phyloP scores from a whole-genome alignment of 2,113 vertebrate species.

The Numida meleagris region DNA sequence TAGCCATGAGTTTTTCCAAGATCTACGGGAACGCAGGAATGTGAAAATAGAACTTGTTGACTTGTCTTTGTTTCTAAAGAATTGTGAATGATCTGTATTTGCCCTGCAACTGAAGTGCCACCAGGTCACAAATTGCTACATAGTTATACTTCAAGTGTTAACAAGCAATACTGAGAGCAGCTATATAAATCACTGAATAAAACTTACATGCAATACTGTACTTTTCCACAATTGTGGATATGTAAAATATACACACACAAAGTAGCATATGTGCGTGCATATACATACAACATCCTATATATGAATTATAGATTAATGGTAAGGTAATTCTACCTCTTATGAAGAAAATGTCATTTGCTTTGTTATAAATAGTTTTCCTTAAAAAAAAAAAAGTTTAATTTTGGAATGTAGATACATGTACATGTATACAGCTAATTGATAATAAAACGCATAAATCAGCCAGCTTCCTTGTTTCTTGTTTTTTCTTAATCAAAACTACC shows the following conservation, averaged over 20 bases:
- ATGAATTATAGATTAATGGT: constrained; percentile 66
- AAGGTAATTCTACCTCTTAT: constrained; percentile 77
- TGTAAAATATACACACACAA: constrained; percentile 63
- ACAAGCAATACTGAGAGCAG: constrained; percentile 71
- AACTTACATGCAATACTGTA: constrained; percentile 67
- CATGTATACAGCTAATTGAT: constrained; percentile 65
- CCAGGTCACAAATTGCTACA: background rate
- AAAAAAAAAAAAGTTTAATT: constrained; percentile 71
- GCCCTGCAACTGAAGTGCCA: background rate
- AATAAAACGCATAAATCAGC: constrained; percentile 71
- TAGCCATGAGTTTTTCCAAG: background rate
- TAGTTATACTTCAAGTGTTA: constrained; percentile 19
- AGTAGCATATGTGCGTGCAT: constrained; percentile 69
- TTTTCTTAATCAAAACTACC: background rate
- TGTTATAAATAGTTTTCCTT: constrained; percentile 77
- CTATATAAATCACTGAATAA: constrained; percentile 68
- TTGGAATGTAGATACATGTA: constrained; percentile 67
- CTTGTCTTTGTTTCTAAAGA: background rate
- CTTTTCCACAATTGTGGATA: constrained; percentile 59
- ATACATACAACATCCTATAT: constrained; percentile 70
- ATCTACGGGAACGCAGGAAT: background rate
- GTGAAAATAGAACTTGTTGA: constrained; percentile 14
- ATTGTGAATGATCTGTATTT: background rate
- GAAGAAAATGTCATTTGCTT: constrained; percentile 75
- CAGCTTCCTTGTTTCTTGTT: background rate